Base-by-base conservation (phyloP, 2,113 vertebrate species). In the Boleophthalmus pectinirostris region DNA sequence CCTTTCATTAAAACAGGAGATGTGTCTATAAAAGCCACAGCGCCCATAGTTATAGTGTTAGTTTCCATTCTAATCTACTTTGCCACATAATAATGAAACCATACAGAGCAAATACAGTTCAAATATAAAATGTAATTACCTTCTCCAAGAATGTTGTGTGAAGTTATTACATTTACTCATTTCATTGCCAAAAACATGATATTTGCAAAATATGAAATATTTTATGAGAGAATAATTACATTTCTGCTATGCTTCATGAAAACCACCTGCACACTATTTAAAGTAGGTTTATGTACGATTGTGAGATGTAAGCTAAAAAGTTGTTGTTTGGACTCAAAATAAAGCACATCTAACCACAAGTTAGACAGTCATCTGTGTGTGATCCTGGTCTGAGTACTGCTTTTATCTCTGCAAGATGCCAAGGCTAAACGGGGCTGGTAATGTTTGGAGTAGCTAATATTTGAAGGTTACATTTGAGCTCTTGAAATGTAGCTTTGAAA, bases 1-100 rank as follows among this genome's bases (percentile, higher is more conserved):
- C 73, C 56, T 85, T 89, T 82, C 75, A 86, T 87, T 77, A 88
- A 79, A 85, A 53, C 1, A 45, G 65, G 68, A 81, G 78, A 73
- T 61, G 68, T 86, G 80, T 89, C 67, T 64, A 78, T 84, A 81
- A 79, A 71, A 69, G 68, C 5, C 12, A 67, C 60, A 46, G 47
- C 56, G 24, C 25, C 57, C 53, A 4, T 65, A 75, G 71, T 69
- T 74, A 54, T 18, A 13, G 21, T 67, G 16, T 71, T 5, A 3
- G 11, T 63, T 70, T 35, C 47, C 43, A 33, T 63, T 20, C 15
- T 60, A 49, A 74, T 77, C 70, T 79, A 64, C 25, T 63, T 16
- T 46, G 8, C 49, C n/a, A 61, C 4, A 66, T 54, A 45, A 66
- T 25, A 13, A 43, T 25, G 10, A 33, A 45, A 72, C 23, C 33